These are phyloP conservation scores for Miichthys miiuy DNA, from an alignment of 2,797 vertebrate genomes.

Conservation along the genomic window DNA sequence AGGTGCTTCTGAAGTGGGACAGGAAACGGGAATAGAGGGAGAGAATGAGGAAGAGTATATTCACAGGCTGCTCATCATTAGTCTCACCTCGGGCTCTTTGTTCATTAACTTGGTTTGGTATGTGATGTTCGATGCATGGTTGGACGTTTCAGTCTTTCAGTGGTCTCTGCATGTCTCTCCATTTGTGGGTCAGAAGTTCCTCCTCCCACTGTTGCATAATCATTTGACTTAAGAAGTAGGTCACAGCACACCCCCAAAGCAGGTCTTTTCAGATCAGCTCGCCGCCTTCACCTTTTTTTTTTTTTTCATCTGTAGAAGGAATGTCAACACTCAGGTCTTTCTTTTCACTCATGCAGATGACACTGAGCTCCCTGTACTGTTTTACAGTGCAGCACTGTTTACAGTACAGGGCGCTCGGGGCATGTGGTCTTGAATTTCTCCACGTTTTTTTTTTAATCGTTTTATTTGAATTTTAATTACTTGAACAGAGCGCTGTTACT, in stretches of 20 bases:
- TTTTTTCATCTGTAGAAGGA: constrained; percentile 41
- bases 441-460: constrained; percentile 14
- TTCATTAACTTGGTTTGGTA: constrained; percentile 10
- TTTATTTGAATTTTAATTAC: constrained; percentile 40
- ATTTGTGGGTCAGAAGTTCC: constrained; percentile 18
- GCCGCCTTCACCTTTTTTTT: neutral
- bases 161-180: constrained; percentile 2
- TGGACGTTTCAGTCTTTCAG: neutral
- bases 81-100: constrained; percentile 38
- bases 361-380: neutral
- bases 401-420: too few species aligned
- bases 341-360: constrained; percentile 24
- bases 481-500: neutral
- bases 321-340: constrained; percentile 53
- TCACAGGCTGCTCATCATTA: constrained; percentile 59
- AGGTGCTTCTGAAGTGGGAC: constrained; percentile 40
- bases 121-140: neutral
- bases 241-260: constrained; percentile 42
- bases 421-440: neutral
- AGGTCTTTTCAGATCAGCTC: constrained; percentile 14
- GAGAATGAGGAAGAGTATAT: constrained; percentile 43
- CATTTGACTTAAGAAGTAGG: constrained; percentile 59
- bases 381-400: neutral
- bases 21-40: constrained; percentile 23
- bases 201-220: constrained; percentile 42